Percentiles rank a stretch among this genome's conserved stretches.
Evolutionary conservation across 1,140 invertebrate genomes (phyloP).

Genomic region (Amyelois transitella): DNA sequence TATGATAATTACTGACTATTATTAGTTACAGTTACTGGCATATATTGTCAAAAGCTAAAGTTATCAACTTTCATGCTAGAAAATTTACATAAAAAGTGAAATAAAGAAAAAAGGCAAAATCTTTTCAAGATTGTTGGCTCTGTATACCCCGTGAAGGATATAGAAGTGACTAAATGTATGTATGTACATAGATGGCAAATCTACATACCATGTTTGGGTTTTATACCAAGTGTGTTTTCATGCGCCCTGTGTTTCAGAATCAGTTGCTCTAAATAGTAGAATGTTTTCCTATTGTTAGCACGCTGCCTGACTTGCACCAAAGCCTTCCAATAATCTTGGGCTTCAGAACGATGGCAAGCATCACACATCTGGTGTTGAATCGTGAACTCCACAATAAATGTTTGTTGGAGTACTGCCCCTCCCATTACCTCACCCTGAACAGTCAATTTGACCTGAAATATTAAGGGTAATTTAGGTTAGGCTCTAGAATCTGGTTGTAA

Average conservation of each 20-base stretch:
- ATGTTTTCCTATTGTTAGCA: slow-evolving; percentile 96
- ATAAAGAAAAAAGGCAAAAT: slow-evolving; percentile 6
- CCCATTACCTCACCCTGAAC: slow-evolving; percentile 96
- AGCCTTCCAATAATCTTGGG: slow-evolving; percentile 98
- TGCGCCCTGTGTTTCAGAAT: slow-evolving; percentile 97
- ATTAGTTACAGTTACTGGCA: no score
- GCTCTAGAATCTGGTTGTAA: no score
- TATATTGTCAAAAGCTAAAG: no score
- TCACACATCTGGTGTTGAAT: slow-evolving; percentile 97
- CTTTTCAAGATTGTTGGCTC: no score
- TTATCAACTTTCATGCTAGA: slow-evolving; percentile 6
- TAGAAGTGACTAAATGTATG: no score
- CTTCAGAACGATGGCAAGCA: slow-evolving; percentile 96
- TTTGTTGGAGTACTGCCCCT: slow-evolving; percentile 89
- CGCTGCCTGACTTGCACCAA: slow-evolving; percentile 91
- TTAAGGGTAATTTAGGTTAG: no score
- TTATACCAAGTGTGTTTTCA: slow-evolving; percentile 93
- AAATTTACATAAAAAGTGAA: slow-evolving; percentile 7
- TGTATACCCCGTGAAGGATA: no score
- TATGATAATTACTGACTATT: no score
- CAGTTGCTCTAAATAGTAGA: slow-evolving; percentile 98
- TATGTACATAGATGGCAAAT: no score
- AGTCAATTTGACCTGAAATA: slow-evolving; percentile 89
- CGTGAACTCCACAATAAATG: slow-evolving; percentile 95
- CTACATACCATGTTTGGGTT: slow-evolving; percentile 87